Evolutionary conservation across 2,113 vertebrate genomes (phyloP).

Genomic region (Erpornis zantholeuca): DNA sequence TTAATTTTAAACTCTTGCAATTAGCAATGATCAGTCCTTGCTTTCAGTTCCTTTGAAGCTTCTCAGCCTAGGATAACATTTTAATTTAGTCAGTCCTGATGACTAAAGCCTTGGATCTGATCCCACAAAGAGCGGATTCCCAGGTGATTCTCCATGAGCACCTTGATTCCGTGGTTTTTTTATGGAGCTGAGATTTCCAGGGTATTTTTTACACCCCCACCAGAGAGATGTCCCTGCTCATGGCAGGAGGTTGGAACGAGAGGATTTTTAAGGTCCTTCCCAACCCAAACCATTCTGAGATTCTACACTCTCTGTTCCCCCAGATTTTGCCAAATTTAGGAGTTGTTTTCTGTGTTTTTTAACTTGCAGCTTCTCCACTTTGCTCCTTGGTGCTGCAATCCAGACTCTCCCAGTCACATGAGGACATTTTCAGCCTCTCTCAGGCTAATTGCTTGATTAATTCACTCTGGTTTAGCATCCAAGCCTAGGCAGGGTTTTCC

Average conservation of each 20-base stretch:
- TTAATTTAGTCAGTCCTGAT: neutral
- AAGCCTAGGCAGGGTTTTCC: neutral
- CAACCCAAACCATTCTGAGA: neutral
- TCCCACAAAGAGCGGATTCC: neutral
- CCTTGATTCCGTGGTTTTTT: neutral
- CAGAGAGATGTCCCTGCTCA: neutral
- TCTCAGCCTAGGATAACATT: neutral
- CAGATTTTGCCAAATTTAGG: neutral
- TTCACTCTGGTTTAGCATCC: neutral
- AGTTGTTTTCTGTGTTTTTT: neutral
- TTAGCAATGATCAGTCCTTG: rapidly evolving
- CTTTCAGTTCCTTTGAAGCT: neutral
- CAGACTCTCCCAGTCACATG: neutral
- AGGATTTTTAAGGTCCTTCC: neutral
- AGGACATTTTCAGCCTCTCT: neutral
- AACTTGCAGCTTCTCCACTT: neutral
- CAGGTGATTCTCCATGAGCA: rapidly evolving
- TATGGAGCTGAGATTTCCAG: neutral
- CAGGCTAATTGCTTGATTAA: neutral
- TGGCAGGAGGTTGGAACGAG: neutral
- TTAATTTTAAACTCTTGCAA: neutral
- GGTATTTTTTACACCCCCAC: neutral
- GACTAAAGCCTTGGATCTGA: neutral
- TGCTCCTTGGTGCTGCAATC: neutral
- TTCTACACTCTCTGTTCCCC: neutral